Evolutionary conservation across 2,888 invertebrate species (phyloP), one percentile per base, ranked within the genome.

Genomic region (Drosophila niveifrons): DNA sequence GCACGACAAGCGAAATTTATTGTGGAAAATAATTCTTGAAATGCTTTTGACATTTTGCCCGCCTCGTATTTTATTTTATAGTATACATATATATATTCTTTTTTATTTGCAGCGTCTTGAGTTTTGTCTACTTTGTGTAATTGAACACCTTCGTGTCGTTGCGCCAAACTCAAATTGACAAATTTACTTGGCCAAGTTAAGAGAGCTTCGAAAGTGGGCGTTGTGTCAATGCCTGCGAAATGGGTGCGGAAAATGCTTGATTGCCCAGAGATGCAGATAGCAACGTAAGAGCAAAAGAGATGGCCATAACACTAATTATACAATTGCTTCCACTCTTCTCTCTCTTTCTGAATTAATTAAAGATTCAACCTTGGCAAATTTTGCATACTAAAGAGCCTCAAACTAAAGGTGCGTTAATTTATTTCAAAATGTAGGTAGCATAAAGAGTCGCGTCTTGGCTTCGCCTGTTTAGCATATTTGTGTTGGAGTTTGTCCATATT

Each of bases 341-440:
- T 17, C 13, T 9, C 15, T 11, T 11, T n/a, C 65, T 57, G 86
- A 78, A 75, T 89, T 83, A 83, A 83, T 83, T 83, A 83, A 79
- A 79, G 80, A 76, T 57, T 18, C 69, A 75, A 75, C 83, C 83
- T 88, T 83, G 83, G 48, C 56, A 65, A 70, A 88, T 68, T 82
- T 69, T 71, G 90, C 82, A 83, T 89, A 83, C 63, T 75, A 89
- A 83, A 82, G 63, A 89, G 79, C 41, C 48, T 13, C 39, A 2
- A 36, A 47, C 47, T 44, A 44, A 71, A 79, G 87, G 87, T 82
- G 82, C 76, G 85, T 81, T 88, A 65, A 82, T 67, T 82, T 17
- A 17, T 4, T 23, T 23, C n/a, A 23, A 2, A 23, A 23, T 62
- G 76, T 71, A 55, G 52, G 28, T 48, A 28, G 36, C 36, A 4